phyloP scores from a whole-genome alignment of 2,888 invertebrate species.

The Disparrhopalites patrizii region DNA sequence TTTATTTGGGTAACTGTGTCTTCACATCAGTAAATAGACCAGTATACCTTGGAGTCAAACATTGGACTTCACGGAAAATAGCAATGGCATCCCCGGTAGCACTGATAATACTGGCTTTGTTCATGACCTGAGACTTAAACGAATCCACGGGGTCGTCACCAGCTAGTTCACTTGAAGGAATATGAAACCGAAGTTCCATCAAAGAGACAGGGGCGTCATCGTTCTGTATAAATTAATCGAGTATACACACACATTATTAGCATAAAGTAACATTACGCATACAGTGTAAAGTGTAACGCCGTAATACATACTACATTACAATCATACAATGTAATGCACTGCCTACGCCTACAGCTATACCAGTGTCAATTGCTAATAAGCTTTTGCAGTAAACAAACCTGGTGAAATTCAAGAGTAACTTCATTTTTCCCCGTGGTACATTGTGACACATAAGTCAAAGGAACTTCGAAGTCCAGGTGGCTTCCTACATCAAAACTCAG shows the following conservation, averaged over 20 bases:
- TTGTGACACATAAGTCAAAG: constrained; percentile 90
- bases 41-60: constrained; percentile 90
- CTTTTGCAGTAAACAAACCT: constrained; percentile 58
- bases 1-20: background rate
- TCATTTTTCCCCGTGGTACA: constrained; percentile 96
- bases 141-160: constrained; percentile 92
- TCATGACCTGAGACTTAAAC: constrained; percentile 95
- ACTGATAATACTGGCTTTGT: constrained; percentile 95
- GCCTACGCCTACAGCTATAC: no score
- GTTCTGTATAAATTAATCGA: constrained; percentile 61
- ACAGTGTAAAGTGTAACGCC: background rate
- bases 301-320: constrained; percentile 5
- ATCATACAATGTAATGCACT: background rate
- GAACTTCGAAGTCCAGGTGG: constrained; percentile 90
- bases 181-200: constrained; percentile 97
- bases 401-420: constrained; percentile 96
- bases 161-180: constrained; percentile 82
- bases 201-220: constrained; percentile 91
- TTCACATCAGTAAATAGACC: no score
- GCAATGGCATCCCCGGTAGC: constrained; percentile 97
- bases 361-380: no score
- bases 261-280: background rate
- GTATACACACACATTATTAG: background rate
- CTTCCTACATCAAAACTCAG: constrained; percentile 73
- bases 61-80: constrained; percentile 93